Conservation (phyloP, 1,140 invertebrate genomes). For the Brachionus manjavacas region DNA sequence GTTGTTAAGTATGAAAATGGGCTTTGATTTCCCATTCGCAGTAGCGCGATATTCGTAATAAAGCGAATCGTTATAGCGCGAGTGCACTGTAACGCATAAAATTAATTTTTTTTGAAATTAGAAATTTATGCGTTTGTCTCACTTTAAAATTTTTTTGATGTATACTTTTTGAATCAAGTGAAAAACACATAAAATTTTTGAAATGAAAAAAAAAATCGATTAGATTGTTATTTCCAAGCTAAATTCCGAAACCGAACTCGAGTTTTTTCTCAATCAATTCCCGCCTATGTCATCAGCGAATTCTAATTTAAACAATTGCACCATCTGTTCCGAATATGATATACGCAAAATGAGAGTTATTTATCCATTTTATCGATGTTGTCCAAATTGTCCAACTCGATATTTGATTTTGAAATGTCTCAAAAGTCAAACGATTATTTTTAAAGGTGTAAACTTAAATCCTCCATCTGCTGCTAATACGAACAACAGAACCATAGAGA, state of each 20-base stretch:
- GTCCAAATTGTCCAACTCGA: not conserved
- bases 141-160: not conserved
- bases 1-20: too few relatives aligned
- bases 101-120: not conserved
- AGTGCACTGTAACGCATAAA: not conserved
- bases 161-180: not conserved
- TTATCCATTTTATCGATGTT: not conserved
- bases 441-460: too few relatives aligned
- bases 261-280: conserved; percentile 1
- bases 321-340: not conserved
- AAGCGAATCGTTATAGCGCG: too few relatives aligned
- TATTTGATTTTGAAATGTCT: conserved; percentile 21
- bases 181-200: not conserved
- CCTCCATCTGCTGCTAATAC: too few relatives aligned
- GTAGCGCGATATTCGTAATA: too few relatives aligned
- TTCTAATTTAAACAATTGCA: conserved; percentile 1
- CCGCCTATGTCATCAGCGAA: not conserved
- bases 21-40: too few relatives aligned
- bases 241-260: not conserved
- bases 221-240: not conserved
- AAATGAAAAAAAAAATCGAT: conserved; percentile 1
- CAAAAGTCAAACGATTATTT: too few relatives aligned
- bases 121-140: not conserved
- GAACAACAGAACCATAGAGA: too few relatives aligned
- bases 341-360: not conserved